Percentiles rank a stretch among this genome's conserved stretches.
Evolutionary conservation across 2,113 vertebrate species (phyloP).

Genomic region (Cynoglossus semilaevis): DNA sequence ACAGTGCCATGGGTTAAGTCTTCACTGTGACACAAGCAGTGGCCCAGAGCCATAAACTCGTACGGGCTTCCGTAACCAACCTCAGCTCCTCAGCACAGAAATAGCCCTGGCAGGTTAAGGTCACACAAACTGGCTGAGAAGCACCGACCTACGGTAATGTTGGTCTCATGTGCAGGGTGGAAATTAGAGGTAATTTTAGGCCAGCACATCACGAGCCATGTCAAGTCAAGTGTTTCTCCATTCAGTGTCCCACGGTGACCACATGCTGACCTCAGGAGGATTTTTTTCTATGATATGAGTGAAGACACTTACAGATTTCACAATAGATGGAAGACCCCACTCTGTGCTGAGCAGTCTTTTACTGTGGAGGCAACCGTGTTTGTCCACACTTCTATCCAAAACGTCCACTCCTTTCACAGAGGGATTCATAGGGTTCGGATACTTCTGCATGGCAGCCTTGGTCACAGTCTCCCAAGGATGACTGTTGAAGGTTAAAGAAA

Average conservation of each 20-base stretch:
- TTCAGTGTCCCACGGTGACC: slow-evolving; percentile 8
- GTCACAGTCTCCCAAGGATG: slow-evolving; percentile 97
- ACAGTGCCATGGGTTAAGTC: slow-evolving; percentile 28
- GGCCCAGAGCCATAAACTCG: slow-evolving; percentile 37
- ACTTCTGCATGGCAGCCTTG: slow-evolving; percentile 97
- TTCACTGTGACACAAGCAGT: slow-evolving; percentile 49
- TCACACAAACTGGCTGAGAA: slow-evolving; percentile 19
- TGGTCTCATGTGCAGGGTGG: background rate
- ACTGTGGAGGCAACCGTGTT: slow-evolving; percentile 87
- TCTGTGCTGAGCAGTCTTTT: slow-evolving; percentile 92
- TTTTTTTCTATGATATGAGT: background rate
- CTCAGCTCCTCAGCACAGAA: slow-evolving; percentile 29
- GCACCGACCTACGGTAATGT: slow-evolving; percentile 5
- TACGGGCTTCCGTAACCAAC: background rate
- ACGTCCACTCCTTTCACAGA: slow-evolving; percentile 95
- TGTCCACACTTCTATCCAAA: slow-evolving; percentile 83
- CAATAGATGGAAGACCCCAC: slow-evolving; percentile 96
- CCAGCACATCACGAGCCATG: background rate
- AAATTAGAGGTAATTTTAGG: background rate
- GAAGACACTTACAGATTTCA: slow-evolving; percentile 84
- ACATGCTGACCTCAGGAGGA: background rate
- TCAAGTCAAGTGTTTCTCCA: background rate
- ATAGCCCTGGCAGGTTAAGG: slow-evolving; percentile 30
- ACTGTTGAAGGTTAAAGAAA: slow-evolving; percentile 61
- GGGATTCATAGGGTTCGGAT: slow-evolving; percentile 98